These are phyloP conservation scores for Cynocephalus volans DNA, from an alignment of 2,113 vertebrate species.

Conservation along the genomic window DNA sequence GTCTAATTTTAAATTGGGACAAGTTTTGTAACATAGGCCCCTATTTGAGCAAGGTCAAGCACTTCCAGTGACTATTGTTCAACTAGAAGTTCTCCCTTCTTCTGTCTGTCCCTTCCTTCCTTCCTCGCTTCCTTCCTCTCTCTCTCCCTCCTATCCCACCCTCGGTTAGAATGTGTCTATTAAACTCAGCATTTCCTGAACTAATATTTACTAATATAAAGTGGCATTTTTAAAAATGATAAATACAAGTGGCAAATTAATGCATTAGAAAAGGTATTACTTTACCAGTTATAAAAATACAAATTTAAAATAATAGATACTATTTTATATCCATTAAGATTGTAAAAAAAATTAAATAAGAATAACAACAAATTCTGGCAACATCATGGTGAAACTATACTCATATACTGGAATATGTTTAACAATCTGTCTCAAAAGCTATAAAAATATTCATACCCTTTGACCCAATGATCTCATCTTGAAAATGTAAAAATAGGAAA, in stretches of 20 bases:
- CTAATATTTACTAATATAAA: not conserved
- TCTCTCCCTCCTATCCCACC: not conserved
- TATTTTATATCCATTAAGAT: conserved; percentile 17
- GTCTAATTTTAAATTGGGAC: conserved; percentile 78
- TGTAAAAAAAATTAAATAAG: not conserved
- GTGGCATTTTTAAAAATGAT: not conserved
- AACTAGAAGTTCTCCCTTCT: not conserved
- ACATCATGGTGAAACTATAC: not conserved
- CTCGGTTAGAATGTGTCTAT: not conserved
- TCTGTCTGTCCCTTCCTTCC: not conserved
- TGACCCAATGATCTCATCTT: conserved; percentile 17
- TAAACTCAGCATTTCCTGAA: not conserved
- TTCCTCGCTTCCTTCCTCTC: not conserved
- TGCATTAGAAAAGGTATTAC: not conserved
- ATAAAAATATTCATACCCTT: not conserved
- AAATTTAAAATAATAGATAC: conserved; percentile 7
- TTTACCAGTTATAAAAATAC: not conserved
- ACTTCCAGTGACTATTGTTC: not conserved
- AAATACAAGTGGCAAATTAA: conserved; percentile 26
- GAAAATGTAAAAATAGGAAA: not conserved
- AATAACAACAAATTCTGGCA: not conserved
- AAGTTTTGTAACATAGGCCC: conserved; percentile 69
- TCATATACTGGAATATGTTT: not conserved
- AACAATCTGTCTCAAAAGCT: not conserved
- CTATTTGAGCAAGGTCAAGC: conserved; percentile 60